Base-by-base conservation (phyloP, 1,140 invertebrate genomes). In the Eumeta japonica region DNA sequence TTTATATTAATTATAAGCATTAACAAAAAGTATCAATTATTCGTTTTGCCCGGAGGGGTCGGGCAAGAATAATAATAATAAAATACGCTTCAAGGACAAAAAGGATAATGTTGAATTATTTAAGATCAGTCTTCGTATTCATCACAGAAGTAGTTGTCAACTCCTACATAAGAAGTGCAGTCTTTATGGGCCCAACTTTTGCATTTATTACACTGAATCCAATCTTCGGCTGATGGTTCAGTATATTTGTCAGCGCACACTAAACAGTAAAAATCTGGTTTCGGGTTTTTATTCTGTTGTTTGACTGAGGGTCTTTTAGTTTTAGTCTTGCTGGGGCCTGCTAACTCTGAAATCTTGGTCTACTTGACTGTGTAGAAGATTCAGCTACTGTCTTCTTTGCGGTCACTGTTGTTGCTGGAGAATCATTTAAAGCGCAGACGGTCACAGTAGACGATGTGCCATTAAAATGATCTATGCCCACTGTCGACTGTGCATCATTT, bases 11-110 rank as follows among this genome's bases (percentile, higher is more conserved):
- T n/a, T 16, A 32, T 3, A 9, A n/a, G n/a, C n/a, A n/a, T n/a
- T 16, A 32, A 13, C 9, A 32, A 32, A 32, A 32, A 32, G 15
- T 32, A 17, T n/a, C 30, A 3, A 31, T 31, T 31, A 31, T 31
- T 16, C 29, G 14, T 31, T 5, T 17, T 17, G 30, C 30, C 30
- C 30, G 30, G 15, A 16, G 30, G 30, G 30, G 30, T 16, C 30
- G 30, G 30, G 30, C 30, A 32, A 32, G 18, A n/a, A n/a, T n/a
- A n/a, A n/a, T n/a, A n/a, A n/a, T n/a, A n/a, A n/a, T n/a, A 15
- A n/a, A n/a, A 32, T 32, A 32, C 18, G 15, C 15, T 16, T 16
- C 10, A 16, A 16, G 30, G 30, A 16, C 13, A 32, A 32, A 32
- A 32, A 32, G 15, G 13, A 32, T 32, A 32, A 32, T 16, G 16